Evolutionary conservation across 2,113 vertebrate species (phyloP), one percentile per base, ranked within the genome.

Genomic region (Hypanus sabinus): DNA sequence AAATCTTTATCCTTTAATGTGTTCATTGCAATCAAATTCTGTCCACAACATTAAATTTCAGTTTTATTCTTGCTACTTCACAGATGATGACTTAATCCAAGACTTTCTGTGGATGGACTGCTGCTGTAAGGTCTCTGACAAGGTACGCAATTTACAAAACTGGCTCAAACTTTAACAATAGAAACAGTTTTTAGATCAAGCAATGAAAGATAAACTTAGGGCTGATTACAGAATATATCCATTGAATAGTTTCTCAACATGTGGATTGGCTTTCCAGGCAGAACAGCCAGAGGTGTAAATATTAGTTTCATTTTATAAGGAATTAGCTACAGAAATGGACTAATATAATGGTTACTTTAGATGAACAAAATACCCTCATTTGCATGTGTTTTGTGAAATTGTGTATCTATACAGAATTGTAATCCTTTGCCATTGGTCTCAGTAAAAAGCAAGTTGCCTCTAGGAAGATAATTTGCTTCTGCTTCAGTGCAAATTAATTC

Each of bases 101-200:
- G 98, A 99, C 95, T 99, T 99, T 95, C 96, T 99, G 94, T 98
- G 97, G 97, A 98, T 98, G 98, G 99, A 99, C 95, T 97, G 97
- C 94, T 99, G 99, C 96, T 98, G 96, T 95, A 99, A 98, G 97
- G 96, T 99, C 95, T 97, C 98, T 95, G 98, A 99, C 96, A 99
- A 99, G 97, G 98, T 98, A 96, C 95, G 93, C 38, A 85, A 90
- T 27, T 94, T 91, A 73, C 36, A 55, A 68, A 65, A 7, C 20
- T 30, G 38, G 30, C 68, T 93, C 70, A 75, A 73, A 27, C 16
- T 30, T 93, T 73, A 36, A 93, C 24, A 30, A 46, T 16, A 73
- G 68, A 93, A 30, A 55, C 62, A 70, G 71, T 5, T 73, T 73
- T 46, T 27, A n/a, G 9, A 73, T 55, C 22, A 27, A 27, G 33